Conservation (phyloP, 2,113 vertebrate genomes). For the Dryoscopus gambensis region DNA sequence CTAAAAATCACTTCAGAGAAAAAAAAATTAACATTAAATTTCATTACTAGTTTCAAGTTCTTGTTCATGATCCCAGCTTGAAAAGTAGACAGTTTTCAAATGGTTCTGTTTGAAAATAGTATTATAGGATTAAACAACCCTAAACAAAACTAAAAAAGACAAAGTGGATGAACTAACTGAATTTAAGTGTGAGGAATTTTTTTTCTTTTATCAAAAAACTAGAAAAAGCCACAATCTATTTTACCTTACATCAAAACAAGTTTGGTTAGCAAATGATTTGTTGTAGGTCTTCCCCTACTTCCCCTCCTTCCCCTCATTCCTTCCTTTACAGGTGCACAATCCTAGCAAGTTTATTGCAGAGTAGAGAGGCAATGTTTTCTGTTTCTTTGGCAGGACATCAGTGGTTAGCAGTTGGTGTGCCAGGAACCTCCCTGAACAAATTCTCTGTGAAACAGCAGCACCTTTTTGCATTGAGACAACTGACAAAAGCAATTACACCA, state of each 20-base stretch:
- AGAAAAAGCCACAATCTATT: neutral
- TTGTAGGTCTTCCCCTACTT: neutral
- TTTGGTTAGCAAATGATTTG: neutral
- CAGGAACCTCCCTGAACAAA: neutral
- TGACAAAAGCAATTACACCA: neutral
- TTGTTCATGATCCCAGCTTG: neutral
- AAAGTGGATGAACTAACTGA: neutral
- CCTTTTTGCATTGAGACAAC: neutral
- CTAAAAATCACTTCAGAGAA: neutral
- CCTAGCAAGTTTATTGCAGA: neutral
- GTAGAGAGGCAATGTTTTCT: neutral
- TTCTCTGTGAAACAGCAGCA: neutral
- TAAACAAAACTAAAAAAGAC: neutral
- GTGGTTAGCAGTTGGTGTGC: neutral
- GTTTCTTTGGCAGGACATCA: neutral
- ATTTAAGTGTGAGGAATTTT: neutral
- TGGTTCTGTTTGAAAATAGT: neutral
- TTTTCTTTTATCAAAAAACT: neutral
- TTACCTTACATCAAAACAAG: neutral
- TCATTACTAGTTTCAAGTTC: neutral
- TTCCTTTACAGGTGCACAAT: neutral
- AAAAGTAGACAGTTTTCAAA: neutral
- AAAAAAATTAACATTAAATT: neutral
- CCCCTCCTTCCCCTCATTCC: neutral
- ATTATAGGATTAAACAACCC: neutral